These are phyloP conservation scores for Pyrrhura leucotis DNA, from an alignment of 2,797 vertebrate species.

Conservation along the genomic window DNA sequence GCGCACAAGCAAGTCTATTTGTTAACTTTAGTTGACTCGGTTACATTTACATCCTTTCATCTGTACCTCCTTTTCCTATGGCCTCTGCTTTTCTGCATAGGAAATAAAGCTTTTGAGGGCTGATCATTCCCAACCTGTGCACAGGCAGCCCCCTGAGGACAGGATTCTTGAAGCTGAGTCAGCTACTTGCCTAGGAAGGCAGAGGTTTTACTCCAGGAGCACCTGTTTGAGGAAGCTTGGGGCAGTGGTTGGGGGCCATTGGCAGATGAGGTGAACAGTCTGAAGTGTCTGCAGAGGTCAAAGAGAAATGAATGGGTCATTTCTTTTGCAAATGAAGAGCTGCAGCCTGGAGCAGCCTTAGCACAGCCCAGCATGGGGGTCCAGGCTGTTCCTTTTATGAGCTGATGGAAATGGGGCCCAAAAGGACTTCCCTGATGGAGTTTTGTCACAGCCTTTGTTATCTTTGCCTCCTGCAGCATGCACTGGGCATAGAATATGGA, in stretches of 20 bases:
- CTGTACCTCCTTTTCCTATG: neutral
- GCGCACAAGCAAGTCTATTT: neutral
- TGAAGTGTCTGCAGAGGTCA: conserved; percentile 34
- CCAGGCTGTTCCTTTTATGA: conserved; percentile 51
- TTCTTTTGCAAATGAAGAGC: conserved; percentile 70
- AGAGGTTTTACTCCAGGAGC: neutral
- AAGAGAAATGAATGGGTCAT: conserved; percentile 46
- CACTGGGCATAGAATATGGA: neutral
- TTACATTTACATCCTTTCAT: neutral
- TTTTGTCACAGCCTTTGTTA: conserved; percentile 36
- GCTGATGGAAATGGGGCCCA: conserved; percentile 40
- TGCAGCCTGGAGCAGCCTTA: conserved; percentile 32
- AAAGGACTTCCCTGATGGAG: conserved; percentile 22
- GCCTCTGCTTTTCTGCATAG: neutral
- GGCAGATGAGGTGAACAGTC: conserved; percentile 22
- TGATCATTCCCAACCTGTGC: neutral
- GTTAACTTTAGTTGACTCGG: neutral
- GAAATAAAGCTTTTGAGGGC: neutral
- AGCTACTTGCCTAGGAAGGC: neutral
- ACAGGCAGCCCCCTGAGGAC: neutral
- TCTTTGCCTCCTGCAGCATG: conserved; percentile 1
- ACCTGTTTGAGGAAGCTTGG: conserved; percentile 25
- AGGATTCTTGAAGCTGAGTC: neutral
- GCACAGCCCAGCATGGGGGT: conserved; percentile 60
- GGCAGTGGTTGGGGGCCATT: neutral